phyloP scores from a whole-genome alignment of 2,888 invertebrate genomes.

The Mycalesis mineus region DNA sequence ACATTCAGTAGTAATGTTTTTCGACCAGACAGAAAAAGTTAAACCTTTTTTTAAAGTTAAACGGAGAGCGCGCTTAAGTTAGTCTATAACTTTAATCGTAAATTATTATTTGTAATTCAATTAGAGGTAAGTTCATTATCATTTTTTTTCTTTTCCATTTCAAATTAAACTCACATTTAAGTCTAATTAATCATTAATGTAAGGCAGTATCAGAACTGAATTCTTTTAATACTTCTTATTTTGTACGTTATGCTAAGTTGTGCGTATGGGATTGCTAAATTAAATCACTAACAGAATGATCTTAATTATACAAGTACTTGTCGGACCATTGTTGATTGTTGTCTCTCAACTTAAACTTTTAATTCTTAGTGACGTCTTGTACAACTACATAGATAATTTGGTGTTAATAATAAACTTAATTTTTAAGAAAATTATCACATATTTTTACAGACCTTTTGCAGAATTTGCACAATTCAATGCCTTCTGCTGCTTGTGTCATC shows the following conservation, averaged over 20 bases:
- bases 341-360: slow-evolving; percentile 29
- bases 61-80: slow-evolving; percentile 94
- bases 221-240: slow-evolving; percentile 56
- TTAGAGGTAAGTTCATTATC: slow-evolving; percentile 60
- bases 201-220: slow-evolving; percentile 73
- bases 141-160: slow-evolving; percentile 46
- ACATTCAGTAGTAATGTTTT: neutral
- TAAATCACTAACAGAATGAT: neutral
- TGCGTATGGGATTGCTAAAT: slow-evolving; percentile 31
- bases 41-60: too few species aligned
- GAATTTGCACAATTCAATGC: too few species aligned
- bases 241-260: slow-evolving; percentile 51
- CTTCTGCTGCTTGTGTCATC: too few species aligned
- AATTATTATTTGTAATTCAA: slow-evolving; percentile 69
- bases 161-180: slow-evolving; percentile 47
- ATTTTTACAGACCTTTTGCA: too few species aligned
- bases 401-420: slow-evolving; percentile 65
- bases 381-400: slow-evolving; percentile 56
- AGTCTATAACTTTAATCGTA: slow-evolving; percentile 49
- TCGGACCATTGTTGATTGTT: slow-evolving; percentile 16
- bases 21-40: too few species aligned
- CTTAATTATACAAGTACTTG: neutral
- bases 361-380: slow-evolving; percentile 43
- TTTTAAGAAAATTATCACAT: too few species aligned
- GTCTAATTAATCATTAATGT: slow-evolving; percentile 53